Percentiles rank a stretch among this genome's conserved stretches.
Conservation (phyloP, 1,140 invertebrate genomes). For the Phthorimaea operculella region DNA sequence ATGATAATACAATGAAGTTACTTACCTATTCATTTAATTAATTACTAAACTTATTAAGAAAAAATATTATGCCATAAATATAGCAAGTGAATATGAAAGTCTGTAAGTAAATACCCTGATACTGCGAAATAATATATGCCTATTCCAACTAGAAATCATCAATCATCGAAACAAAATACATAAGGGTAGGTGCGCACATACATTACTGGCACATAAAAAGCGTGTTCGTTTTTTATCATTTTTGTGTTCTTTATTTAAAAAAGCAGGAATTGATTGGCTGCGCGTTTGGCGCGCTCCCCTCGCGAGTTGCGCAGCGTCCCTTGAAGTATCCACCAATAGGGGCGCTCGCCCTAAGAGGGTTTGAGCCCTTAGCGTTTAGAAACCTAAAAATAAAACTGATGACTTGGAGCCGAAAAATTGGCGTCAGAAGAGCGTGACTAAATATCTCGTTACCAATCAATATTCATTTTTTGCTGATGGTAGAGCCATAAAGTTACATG, state of each 20-base stretch:
- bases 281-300: constrained; percentile 35
- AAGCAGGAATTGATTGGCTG: constrained; percentile 64
- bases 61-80: too few species aligned
- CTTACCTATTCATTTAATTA: too few species aligned
- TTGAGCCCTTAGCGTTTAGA: constrained; percentile 35
- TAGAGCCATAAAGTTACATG: too few species aligned
- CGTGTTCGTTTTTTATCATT: constrained; percentile 46
- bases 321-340: constrained; percentile 41
- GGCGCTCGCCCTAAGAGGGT: constrained; percentile 32
- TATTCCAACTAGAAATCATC: constrained; percentile 11
- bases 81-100: too few species aligned
- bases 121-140: background rate
- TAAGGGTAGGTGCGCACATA: constrained; percentile 28
- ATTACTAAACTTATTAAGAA: too few species aligned
- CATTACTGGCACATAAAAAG: constrained; percentile 31
- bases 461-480: too few species aligned
- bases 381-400: constrained; percentile 14
- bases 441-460: too few species aligned
- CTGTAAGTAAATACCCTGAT: too few species aligned
- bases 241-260: constrained; percentile 60
- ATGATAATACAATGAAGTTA: too few species aligned
- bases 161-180: constrained; percentile 28
- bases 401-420: background rate
- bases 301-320: constrained; percentile 42
- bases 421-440: too few species aligned